Percentiles rank a stretch among this genome's conserved stretches.
phyloP scores from a whole-genome alignment of 2,888 invertebrate genomes.

The Agapetus fuscipes region DNA sequence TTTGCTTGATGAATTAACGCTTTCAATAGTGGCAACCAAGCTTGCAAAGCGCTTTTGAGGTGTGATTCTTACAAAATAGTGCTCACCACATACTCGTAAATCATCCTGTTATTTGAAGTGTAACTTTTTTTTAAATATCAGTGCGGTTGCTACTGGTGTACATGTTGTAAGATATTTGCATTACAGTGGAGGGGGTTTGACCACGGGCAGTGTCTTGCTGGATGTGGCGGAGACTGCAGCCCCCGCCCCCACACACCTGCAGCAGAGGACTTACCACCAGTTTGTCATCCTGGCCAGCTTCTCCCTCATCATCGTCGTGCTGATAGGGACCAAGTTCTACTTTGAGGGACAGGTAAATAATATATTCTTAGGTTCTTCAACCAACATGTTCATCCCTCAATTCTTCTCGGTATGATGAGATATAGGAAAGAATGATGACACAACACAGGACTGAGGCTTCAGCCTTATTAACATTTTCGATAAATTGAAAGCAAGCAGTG shows the following conservation, averaged over 20 bases:
- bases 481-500: too few relatives aligned
- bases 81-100: too few relatives aligned
- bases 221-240: slow-evolving; percentile 37
- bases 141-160: too few relatives aligned
- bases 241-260: slow-evolving; percentile 34
- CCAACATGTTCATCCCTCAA: not conserved
- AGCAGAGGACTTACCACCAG: slow-evolving; percentile 53
- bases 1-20: too few relatives aligned
- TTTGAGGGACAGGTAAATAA: slow-evolving; percentile 53
- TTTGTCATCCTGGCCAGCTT: slow-evolving; percentile 65
- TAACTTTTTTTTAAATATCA: too few relatives aligned
- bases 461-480: too few relatives aligned
- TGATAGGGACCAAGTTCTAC: slow-evolving; percentile 64
- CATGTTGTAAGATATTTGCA: too few relatives aligned
- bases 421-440: not conserved
- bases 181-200: slow-evolving; percentile 26
- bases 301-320: slow-evolving; percentile 56
- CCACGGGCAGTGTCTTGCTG: slow-evolving; percentile 38
- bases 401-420: not conserved
- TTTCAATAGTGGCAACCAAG: too few relatives aligned
- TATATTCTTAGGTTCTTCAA: slow-evolving; percentile 1
- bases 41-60: too few relatives aligned
- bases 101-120: too few relatives aligned
- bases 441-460: not conserved
- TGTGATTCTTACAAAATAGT: too few relatives aligned